Evolutionary conservation across 2,797 vertebrate species (phyloP).

Genomic region (Enoplosus armatus): DNA sequence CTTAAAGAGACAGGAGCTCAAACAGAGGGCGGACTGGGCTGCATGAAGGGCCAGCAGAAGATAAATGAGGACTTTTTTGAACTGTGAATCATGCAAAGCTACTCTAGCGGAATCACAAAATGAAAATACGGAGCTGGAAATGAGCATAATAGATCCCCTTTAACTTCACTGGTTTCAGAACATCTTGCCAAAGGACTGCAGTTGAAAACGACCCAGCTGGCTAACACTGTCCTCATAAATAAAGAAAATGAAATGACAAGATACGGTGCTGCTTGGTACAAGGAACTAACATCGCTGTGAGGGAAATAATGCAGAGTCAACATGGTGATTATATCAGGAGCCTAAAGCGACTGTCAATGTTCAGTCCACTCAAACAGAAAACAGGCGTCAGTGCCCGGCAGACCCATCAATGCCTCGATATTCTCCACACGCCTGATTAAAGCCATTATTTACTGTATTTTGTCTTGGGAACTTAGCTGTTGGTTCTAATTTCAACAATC

Average conservation of each 20-base stretch:
- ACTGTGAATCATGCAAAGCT: too few relatives aligned
- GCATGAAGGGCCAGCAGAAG: too few relatives aligned
- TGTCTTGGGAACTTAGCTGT: conserved; percentile 24
- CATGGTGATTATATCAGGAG: conserved; percentile 4
- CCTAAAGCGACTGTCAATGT: conserved; percentile 23
- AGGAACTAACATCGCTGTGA: background rate
- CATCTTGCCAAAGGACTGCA: background rate
- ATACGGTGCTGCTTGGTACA: background rate
- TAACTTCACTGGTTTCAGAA: background rate
- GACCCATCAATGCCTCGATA: conserved; percentile 5
- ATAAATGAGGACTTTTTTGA: too few relatives aligned
- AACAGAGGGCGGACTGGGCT: too few relatives aligned
- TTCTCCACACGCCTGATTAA: conserved; percentile 29
- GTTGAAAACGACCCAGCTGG: background rate
- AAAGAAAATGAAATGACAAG: background rate
- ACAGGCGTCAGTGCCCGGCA: conserved; percentile 17
- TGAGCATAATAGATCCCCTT: too few relatives aligned
- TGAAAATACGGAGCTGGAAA: too few relatives aligned
- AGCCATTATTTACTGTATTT: conserved; percentile 30
- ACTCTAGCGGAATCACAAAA: too few relatives aligned
- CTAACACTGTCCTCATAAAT: background rate
- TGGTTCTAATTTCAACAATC: conserved; percentile 31
- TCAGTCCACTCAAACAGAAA: conserved; percentile 41
- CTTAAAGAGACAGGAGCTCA: too few relatives aligned
- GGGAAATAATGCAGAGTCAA: background rate